Evolutionary conservation across 1,140 invertebrate genomes (phyloP), one percentile per base, ranked within the genome.

Genomic region (Phortica variegata): DNA sequence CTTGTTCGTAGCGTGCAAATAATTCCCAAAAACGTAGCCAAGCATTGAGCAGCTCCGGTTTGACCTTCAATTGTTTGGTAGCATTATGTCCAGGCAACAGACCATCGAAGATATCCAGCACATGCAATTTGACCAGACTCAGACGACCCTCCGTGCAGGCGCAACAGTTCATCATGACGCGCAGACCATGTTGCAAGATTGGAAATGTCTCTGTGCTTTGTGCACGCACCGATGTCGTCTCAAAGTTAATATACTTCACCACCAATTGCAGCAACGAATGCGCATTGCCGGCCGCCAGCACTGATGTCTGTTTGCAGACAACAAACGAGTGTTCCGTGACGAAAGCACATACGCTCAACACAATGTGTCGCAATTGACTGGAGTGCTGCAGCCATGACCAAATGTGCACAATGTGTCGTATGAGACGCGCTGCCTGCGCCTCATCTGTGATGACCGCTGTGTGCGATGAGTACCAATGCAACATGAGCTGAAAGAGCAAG

Each of bases 1-100:
- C 79, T 34, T 77, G 74, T 1, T 76, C 62, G 53, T 79, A 76
- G 3, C 55, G 56, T 1, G 80, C 77, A 40, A 68, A 80, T 2
- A 72, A 56, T 43, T 78, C 66, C 53, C 80, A 62, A 49, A 81
- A 80, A 21, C 69, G 48, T n/a, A 81, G 58, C 80, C 79, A 81
- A 3, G 72, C 42, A 2, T 59, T 39, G 48, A 79, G 53, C 1
- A 79, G 58, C 3, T 37, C 49, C n/a, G 76, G 61, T 62, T 76
- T 78, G 0, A 77, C 62, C 47, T 68, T 73, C 42, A 77, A 76
- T 7, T 58, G 52, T 50, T 78, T 80, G 4, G 10, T 2, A 7
- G 15, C 4, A 16, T 29, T 45, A 0, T 4, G 1, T 2, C 16
- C 4, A 6, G 63, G 65, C 5, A 68, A 36, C 15, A 81, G 54